Base-by-base conservation (phyloP, 1,140 invertebrate species). In the Centruroides sculpturatus region DNA sequence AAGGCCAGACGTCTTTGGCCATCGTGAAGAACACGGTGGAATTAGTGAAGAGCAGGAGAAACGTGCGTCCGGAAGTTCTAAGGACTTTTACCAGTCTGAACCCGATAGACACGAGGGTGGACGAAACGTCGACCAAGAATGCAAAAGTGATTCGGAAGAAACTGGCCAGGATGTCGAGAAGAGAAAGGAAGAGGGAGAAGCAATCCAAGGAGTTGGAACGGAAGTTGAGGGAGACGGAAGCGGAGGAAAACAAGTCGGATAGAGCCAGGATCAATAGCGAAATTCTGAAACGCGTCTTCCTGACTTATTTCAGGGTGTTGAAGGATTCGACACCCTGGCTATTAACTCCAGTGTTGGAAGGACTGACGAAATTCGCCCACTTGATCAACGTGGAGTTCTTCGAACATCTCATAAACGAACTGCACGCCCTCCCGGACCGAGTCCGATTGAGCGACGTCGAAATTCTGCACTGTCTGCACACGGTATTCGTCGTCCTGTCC, bases 381-480 rank as follows among this genome's bases (percentile, higher is more conserved):
- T 83, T 93, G 48, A 96, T 98, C 61, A 98, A 92, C 75, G 73
- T 97, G 56, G 92, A 97, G 66, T 98, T 90, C 76, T 97, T 95
- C 74, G 82, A 91, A 66, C 93, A 98, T 77, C 76, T 98, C 59
- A 84, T 97, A 34, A 80, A 83, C 65, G 83, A 87, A 48, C 76
- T 97, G 48, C 79, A 87, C 70, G 74, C 79, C 11, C 76, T 96
- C 56, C 76, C 95, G 57, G 70, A 72, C 13, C 73, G 71, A 50
- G 74, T 72, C 68, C 80, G 48, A 50, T 75, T 92, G 56, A 79
- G 79, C 8, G 78, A 83, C 58, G 78, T 81, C 52, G 85, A 93
- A 71, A 81, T 84, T 59, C 73, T 97, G 35, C 82, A 86, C 70
- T 94, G 90, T 71, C 82, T 93, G 60, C 82, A 89, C 71, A 90